phyloP scores from a whole-genome alignment of 2,888 invertebrate species.

The Pedicia rivosa region DNA sequence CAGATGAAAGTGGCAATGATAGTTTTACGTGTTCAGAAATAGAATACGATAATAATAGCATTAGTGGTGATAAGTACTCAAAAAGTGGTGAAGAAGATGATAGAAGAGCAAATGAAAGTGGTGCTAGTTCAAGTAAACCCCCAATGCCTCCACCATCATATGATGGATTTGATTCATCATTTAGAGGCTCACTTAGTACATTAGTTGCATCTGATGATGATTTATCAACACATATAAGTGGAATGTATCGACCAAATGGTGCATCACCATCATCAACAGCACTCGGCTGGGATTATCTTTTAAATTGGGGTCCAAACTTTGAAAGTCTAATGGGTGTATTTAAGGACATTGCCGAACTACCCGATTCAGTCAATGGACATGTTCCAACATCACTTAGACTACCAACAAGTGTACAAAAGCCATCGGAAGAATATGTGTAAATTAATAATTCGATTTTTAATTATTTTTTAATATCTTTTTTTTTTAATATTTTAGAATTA shows the following conservation, averaged over 20 bases:
- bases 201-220: conserved; percentile 89
- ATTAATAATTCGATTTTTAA: background rate
- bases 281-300: conserved; percentile 83
- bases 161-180: conserved; percentile 87
- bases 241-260: conserved; percentile 65
- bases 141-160: conserved; percentile 64
- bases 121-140: conserved; percentile 36
- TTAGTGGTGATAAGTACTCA: conserved; percentile 59
- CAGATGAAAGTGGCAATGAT: conserved; percentile 90
- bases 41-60: conserved; percentile 84
- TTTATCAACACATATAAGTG: conserved; percentile 62
- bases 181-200: conserved; percentile 84
- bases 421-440: conserved; percentile 80
- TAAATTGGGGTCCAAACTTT: conserved; percentile 95
- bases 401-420: conserved; percentile 64
- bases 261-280: conserved; percentile 59
- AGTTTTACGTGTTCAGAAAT: conserved; percentile 97
- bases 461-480: background rate
- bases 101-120: conserved; percentile 38
- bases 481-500: no score
- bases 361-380: conserved; percentile 61
- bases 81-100: conserved; percentile 46
- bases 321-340: conserved; percentile 91
- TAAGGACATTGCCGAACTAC: conserved; percentile 89
- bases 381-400: conserved; percentile 58